Conservation (phyloP, 2,113 vertebrate species). For the Talpa occidentalis region DNA sequence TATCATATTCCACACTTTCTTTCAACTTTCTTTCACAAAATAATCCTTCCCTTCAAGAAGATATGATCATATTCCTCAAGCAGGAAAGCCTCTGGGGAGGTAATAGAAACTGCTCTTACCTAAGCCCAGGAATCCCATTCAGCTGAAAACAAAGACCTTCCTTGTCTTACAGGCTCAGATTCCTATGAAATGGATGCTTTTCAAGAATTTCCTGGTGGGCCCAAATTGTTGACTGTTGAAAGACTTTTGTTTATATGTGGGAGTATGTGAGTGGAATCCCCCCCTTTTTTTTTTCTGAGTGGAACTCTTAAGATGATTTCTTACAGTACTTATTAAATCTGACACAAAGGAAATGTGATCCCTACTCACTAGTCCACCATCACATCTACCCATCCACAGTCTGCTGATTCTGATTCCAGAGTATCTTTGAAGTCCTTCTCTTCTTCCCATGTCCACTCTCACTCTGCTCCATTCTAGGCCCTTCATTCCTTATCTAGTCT, state of each 20-base stretch:
- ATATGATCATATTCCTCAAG: background rate
- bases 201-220: constrained; percentile 4
- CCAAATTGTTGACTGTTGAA: background rate
- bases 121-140: background rate
- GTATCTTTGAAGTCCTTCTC: background rate
- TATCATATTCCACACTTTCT: background rate
- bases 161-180: background rate
- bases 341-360: background rate
- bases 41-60: background rate
- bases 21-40: constrained; percentile 6
- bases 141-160: background rate
- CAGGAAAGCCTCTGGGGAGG: background rate
- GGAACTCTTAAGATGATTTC: background rate
- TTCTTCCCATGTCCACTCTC: too few species aligned
- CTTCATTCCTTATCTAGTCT: background rate
- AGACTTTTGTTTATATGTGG: constrained; percentile 4
- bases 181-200: background rate
- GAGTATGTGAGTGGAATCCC: background rate
- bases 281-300: background rate
- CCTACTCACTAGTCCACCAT: rapidly evolving
- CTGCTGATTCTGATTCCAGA: background rate
- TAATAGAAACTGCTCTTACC: background rate
- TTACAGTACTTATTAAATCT: background rate
- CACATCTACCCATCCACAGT: background rate
- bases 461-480: rapidly evolving